These are phyloP conservation scores for Germaria angustata DNA, from an alignment of 2,888 invertebrate genomes.

Conservation along the genomic window DNA sequence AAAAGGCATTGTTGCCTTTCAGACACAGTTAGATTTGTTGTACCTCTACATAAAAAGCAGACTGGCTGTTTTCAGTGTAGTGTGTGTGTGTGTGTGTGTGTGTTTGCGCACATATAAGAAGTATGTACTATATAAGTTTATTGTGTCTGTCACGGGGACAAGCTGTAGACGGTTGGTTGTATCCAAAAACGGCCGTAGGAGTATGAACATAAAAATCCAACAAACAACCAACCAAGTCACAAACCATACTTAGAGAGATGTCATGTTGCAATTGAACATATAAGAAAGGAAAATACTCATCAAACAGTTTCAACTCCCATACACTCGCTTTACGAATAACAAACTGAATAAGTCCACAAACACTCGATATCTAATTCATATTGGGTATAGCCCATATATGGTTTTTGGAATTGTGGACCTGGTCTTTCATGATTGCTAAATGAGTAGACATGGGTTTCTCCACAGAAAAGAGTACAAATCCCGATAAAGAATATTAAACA, in stretches of 20 bases:
- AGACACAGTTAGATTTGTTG: conserved; percentile 50
- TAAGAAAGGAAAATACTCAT: conserved; percentile 50
- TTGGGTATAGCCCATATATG: conserved; percentile 22
- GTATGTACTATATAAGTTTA: neutral
- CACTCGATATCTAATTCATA: neutral
- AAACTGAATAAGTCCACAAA: neutral
- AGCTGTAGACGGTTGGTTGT: conserved; percentile 54
- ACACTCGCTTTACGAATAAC: conserved; percentile 12
- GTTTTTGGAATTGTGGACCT: conserved; percentile 34
- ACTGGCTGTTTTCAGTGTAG: neutral
- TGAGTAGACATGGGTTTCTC: neutral
- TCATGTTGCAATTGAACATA: conserved; percentile 47
- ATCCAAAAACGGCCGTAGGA: conserved; percentile 60
- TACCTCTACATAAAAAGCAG: conserved; percentile 15
- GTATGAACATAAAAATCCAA: conserved; percentile 50
- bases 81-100: neutral
- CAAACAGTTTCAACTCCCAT: conserved; percentile 36
- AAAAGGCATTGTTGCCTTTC: conserved; percentile 42
- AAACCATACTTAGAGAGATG: conserved; percentile 41
- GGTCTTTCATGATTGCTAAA: neutral
- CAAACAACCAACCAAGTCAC: conserved; percentile 13
- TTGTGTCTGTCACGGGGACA: conserved; percentile 52
- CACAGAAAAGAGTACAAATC: neutral
- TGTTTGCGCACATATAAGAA: neutral
- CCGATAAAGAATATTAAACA: conserved; percentile 13